Evolutionary conservation across 2,797 vertebrate genomes (phyloP).

Genomic region (Sandelia bainsii): DNA sequence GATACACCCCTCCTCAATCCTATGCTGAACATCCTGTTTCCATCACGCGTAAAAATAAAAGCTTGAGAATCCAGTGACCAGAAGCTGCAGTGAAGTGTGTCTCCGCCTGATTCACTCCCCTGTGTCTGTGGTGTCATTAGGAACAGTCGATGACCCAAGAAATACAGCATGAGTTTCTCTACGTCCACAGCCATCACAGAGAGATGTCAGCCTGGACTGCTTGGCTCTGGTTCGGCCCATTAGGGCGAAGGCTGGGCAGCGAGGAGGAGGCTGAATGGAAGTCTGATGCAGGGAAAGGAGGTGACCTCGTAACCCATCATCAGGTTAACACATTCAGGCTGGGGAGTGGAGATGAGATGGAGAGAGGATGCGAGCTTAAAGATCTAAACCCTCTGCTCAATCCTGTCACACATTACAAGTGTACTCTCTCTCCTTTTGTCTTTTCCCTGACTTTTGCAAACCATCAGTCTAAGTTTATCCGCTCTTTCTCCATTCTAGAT

Average conservation of each 20-base stretch:
- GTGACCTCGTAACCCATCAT: conserved; percentile 59
- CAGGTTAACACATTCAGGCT: conserved; percentile 50
- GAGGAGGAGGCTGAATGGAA: conserved; percentile 15
- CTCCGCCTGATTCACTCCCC: conserved; percentile 73
- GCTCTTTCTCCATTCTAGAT: conserved; percentile 74
- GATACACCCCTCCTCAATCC: conserved; percentile 48
- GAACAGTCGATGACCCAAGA: conserved; percentile 78
- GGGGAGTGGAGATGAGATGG: conserved; percentile 40
- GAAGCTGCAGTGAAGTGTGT: conserved; percentile 78
- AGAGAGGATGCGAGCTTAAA: conserved; percentile 48
- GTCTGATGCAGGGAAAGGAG: conserved; percentile 48
- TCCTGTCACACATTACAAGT: conserved; percentile 57
- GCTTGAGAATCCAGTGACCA: conserved; percentile 80
- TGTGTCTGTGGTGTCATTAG: conserved; percentile 77
- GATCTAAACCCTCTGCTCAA: conserved; percentile 45
- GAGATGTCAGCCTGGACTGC: conserved; percentile 48
- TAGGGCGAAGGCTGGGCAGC: conserved; percentile 51
- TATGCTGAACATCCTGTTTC: conserved; percentile 72
- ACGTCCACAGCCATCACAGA: conserved; percentile 72
- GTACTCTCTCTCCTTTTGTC: conserved; percentile 41
- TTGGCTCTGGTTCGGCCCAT: conserved; percentile 55
- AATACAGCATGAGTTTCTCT: conserved; percentile 75
- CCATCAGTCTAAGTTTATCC: conserved; percentile 76
- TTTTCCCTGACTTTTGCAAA: conserved; percentile 63
- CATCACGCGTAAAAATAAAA: conserved; percentile 80